Percentiles rank a stretch among this genome's conserved stretches.
Conservation (phyloP, 2,113 vertebrate genomes). For the Syngnathoides biaculeatus region DNA sequence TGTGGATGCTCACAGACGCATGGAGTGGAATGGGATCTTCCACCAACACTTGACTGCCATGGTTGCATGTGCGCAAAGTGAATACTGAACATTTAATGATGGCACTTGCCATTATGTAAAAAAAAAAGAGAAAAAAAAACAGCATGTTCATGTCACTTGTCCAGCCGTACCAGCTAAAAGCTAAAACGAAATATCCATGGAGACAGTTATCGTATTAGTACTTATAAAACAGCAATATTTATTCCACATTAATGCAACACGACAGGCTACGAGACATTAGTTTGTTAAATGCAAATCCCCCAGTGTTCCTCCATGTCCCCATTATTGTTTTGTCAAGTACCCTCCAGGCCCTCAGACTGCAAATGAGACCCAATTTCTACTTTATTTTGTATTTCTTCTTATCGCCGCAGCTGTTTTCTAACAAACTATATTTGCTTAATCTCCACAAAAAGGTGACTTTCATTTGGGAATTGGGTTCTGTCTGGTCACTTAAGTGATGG, state of each 20-base stretch:
- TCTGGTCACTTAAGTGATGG: constrained; percentile 35
- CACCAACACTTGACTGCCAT: constrained; percentile 21
- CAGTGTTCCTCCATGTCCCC: constrained; percentile 64
- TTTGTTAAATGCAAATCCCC: constrained; percentile 75
- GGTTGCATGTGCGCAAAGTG: constrained; percentile 40
- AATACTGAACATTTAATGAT: background rate
- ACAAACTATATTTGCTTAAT: constrained; percentile 53
- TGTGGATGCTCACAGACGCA: constrained; percentile 43
- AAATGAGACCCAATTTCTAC: constrained; percentile 64
- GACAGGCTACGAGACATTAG: constrained; percentile 70
- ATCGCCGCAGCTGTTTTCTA: constrained; percentile 62
- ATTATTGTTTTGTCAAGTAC: constrained; percentile 73
- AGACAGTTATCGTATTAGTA: constrained; percentile 61
- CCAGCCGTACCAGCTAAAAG: background rate
- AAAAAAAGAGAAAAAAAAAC: constrained; percentile 2
- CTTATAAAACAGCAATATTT: constrained; percentile 58
- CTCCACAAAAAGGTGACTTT: constrained; percentile 27
- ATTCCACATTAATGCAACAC: constrained; percentile 66
- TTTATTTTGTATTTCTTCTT: constrained; percentile 40
- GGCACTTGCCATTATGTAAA: constrained; percentile 42
- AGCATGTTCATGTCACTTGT: background rate
- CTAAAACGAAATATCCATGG: constrained; percentile 20
- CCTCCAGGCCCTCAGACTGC: constrained; percentile 64
- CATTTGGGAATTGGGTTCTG: constrained; percentile 32
- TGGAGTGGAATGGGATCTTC: constrained; percentile 36